Base-by-base conservation (phyloP, 2,888 invertebrate species). In the Aleiodes leptofemur region DNA sequence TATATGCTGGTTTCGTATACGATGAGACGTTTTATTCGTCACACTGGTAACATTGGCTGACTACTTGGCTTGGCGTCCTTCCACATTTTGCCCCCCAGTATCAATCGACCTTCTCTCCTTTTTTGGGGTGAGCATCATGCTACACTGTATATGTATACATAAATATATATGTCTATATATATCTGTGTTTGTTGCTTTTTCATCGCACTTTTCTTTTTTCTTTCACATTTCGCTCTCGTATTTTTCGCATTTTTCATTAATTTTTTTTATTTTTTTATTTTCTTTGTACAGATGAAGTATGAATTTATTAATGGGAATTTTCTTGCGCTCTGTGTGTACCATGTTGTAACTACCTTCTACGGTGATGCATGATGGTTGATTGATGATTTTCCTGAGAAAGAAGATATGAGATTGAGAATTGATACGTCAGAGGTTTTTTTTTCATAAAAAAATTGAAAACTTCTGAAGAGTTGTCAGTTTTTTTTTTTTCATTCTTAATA, bases 1-100 rank as follows among this genome's bases (percentile, higher is more conserved):
- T 75, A 75, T 77, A 77, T 43, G 55, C 48, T 64, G 64, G 23
- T 23, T 23, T 23, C 23, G n/a, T n/a, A 23, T 31, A 68, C 61
- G 61, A 61, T 38, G 50, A 48, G 66, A 68, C 50, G 29, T 68
- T 68, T 68, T 68, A 68, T 68, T 64, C 64, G 64, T 64, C 64
- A 64, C 64, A 48, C 64, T 59, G 59, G 59, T 61, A 23, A 61
- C 61, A 55, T 16, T 16, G 55, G 55, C 59, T 29, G 23, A 66
- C 66, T 16, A 53, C 53, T 53, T 53, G 53, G 43, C 43, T 61
- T 48, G 64, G 48, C 48, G 64, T 64, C 64, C 64, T 64, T 64
- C 48, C 64, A 43, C 64, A 64, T 64, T 48, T 16, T 23, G 43
- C 64, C 64, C 48, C n/a, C 61, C 61, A 3, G 38, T 48, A 51